Base-by-base conservation (phyloP, 2,888 invertebrate species). In the Ochropacha duplaris region DNA sequence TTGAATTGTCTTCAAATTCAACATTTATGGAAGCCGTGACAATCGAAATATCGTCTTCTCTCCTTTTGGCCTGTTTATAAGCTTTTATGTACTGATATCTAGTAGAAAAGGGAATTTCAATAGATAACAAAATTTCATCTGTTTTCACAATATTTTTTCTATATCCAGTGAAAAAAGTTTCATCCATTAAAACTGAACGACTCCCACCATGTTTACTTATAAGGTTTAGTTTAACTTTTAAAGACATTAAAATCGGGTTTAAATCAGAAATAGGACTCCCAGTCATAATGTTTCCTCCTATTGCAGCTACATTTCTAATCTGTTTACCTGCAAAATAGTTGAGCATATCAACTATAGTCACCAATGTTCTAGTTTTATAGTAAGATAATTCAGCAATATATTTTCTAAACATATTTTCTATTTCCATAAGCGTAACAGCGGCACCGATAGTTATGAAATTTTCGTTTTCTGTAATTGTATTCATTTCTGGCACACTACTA, bases 321-420 rank as follows among this genome's bases (percentile, higher is more conserved):
- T 99, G 99, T 81, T 97, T 97, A 9, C 99, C 98, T 51, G 98
- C 99, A 93, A 99, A 99, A 95, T 96, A 98, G 79, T 97, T 95
- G 54, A 99, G 90, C 97, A 99, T 99, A 56, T 96, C 94, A 0
- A 96, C 92, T 36, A 97, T 94, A 36, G 96, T 95, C 69, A 87
- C 90, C 66, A 96, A 95, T 55, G 96, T 93, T 72, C 95, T 93
- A 4, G 96, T 96, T 84, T 94, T 95, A 63, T 93, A 78, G 69
- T 94, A 94, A 60, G 94, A 93, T 61, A 94, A 80, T 22, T 74
- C 81, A 19, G 93, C 81, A 22, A 97, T 95, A 71, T 94, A 93
- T 55, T 93, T 79, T 58, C 87, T 93, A 4, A 98, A 91, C 39
- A 87, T 88, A 4, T 94, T 88, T 78, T 98, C 96, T 76, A 99